phyloP scores from a whole-genome alignment of 1,140 invertebrate species.

The Procambarus clarkii region DNA sequence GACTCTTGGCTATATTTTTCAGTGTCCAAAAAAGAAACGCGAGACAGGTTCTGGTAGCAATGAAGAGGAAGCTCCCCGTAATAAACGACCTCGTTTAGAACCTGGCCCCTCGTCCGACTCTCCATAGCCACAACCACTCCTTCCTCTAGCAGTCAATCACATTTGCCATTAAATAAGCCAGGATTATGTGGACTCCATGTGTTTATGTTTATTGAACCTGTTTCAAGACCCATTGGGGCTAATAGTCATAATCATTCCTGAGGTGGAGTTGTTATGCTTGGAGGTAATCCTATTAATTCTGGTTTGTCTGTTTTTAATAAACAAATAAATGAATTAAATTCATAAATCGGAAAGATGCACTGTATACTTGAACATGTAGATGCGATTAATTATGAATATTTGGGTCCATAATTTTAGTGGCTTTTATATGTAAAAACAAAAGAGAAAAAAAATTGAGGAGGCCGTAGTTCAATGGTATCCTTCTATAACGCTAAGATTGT shows the following conservation, averaged over 20 bases:
- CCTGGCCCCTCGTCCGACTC: constrained; percentile 60
- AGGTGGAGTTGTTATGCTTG: constrained; percentile 30
- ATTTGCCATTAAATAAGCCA: background rate
- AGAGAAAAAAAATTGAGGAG: background rate
- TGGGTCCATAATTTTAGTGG: constrained; percentile 7
- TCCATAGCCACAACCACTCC: constrained; percentile 43
- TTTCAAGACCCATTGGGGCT: background rate
- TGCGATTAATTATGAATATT: background rate
- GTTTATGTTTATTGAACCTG: background rate
- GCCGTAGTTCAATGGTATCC: constrained; percentile 11
- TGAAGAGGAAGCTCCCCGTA: constrained; percentile 61
- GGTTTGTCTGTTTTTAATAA: background rate
- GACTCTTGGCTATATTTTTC: background rate
- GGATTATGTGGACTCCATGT: background rate
- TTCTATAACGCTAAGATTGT: constrained; percentile 8
- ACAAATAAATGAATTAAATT: background rate
- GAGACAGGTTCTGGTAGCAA: constrained; percentile 55
- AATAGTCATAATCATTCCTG: constrained; percentile 41
- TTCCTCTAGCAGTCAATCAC: background rate
- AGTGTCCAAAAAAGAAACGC: constrained; percentile 63
- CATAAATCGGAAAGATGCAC: constrained; percentile 6
- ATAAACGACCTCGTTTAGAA: constrained; percentile 54
- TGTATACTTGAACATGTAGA: background rate
- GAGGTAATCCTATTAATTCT: constrained; percentile 5
- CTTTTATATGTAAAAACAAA: background rate